Evolutionary conservation across 2,888 invertebrate genomes (phyloP), one percentile per base, ranked within the genome.

Genomic region (Drosophila rubida): DNA sequence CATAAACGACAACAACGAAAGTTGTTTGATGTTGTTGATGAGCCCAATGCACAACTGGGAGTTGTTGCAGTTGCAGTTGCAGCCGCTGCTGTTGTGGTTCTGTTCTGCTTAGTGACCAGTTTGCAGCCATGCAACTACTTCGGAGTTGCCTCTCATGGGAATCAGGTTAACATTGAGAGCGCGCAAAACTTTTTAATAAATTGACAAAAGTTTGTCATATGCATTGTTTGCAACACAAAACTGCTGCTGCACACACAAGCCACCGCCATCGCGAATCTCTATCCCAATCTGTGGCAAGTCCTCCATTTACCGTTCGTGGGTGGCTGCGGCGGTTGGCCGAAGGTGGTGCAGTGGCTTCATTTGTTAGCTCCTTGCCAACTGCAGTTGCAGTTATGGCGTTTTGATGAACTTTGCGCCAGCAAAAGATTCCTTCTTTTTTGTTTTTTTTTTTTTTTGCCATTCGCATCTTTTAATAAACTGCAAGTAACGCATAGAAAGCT

Each of bases 121-220:
- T 69, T 60, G 8, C 27, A 53, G 59, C 44, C 27, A 23, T 59
- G 41, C 35, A 44, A 42, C 39, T 49, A 37, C 25, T 46, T 32
- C 42, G 14, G 14, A 22, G 42, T 32, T 44, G 60, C 19, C 73
- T 67, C 88, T 66, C 78, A 72, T 87, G 89, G 87, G 89, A 87
- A 87, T 78, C 80, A 83, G 87, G 87, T 89, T 88, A 87, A 75
- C 79, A 71, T 75, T 66, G 64, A 57, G 55, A 27, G 25, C 45
- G 62, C 49, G 62, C 67, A 73, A 87, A 78, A 81, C 58, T 88
- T 87, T 87, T 81, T 84, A 84, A 88, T 84, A 84, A 88, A 84
- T 84, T 87, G 84, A 88, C 87, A 88, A 84, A 84, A 84, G 85
- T 84, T 84, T 84, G 89, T 88, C 84, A 84, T 88, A 84, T 88